Evolutionary conservation across 2,797 vertebrate genomes (phyloP).

Genomic region (Platalea minor): DNA sequence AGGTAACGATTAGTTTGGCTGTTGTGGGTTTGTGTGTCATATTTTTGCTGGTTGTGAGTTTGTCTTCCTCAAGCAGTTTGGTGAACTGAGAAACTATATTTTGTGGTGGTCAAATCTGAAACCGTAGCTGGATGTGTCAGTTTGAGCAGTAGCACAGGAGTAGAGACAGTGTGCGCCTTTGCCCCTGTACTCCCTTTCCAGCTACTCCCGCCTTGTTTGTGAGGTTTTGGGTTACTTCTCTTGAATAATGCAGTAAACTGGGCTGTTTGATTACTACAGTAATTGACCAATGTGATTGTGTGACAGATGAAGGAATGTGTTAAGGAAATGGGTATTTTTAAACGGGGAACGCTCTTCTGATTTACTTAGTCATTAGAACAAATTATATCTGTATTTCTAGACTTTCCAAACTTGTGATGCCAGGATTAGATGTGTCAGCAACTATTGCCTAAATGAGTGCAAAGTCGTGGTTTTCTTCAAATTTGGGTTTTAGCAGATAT

Average conservation of each 20-base stretch:
- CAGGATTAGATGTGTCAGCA: not conserved
- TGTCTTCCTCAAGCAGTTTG: not conserved
- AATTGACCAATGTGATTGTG: not conserved
- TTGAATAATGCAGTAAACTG: not conserved
- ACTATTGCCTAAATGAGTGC: not conserved
- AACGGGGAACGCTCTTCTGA: not conserved
- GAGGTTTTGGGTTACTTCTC: not conserved
- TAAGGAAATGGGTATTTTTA: not conserved
- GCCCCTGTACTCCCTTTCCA: not conserved
- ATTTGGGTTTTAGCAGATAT: not conserved
- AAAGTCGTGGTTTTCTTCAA: not conserved
- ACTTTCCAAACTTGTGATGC: not conserved
- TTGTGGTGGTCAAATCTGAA: not conserved
- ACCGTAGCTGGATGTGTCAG: rapidly evolving
- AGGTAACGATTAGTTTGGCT: not conserved
- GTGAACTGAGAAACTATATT: not conserved
- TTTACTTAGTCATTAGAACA: not conserved
- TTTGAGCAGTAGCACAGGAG: not conserved
- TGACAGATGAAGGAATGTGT: not conserved
- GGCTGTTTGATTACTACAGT: not conserved
- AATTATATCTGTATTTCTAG: not conserved
- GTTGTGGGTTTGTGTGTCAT: not conserved
- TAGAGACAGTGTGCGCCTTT: rapidly evolving
- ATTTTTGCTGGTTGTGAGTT: not conserved
- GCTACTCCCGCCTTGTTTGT: not conserved